Evolutionary conservation across 2,113 vertebrate species (phyloP), one percentile per base, ranked within the genome.

Genomic region (Cinclus cinclus): DNA sequence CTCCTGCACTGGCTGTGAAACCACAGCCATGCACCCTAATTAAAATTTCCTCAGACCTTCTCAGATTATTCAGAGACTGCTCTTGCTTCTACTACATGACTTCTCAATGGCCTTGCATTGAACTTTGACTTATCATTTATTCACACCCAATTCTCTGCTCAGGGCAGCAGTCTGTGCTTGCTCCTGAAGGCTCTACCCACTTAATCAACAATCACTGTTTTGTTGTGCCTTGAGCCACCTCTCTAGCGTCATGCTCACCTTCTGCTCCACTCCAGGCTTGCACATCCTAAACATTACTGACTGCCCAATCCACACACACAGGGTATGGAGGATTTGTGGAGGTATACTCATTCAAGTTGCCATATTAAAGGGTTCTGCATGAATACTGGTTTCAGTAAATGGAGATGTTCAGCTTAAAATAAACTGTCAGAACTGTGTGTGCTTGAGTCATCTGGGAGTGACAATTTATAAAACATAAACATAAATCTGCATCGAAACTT

Each of bases 381-480:
- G 1, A 64, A 44, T 44, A n/a, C 20, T 56, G 55, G 17, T 49
- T 91, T 60, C 50, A 33, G 30, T 77, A 42, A 5, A 4, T 31
- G 6, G 42, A 67, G 31, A 30, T 30, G 33, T 59, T 81, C 37
- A 41, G 47, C 33, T 87, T 70, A 47, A 79, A 83, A 68, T 80
- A 83, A 89, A 83, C 27, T 6, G 1, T 75, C 81, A 77, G 65
- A 83, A 62, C 24, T 50, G 20, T 6, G 5, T 50, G 28, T n/a
- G 25, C 42, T 58, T 87, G 68, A 77, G 27, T 89, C 59, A 77
- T 65, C 27, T 74, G 73, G 39, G 47, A 87, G 47, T 55, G 35
- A 47, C 47, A 89, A 50, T 83, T 83, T 53, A 63, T 70, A 35
- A 82, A 82, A 75, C 39, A 67, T 50, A 89, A 89, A 69, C 30